Evolutionary conservation across 2,797 vertebrate genomes (phyloP), one percentile per base, ranked within the genome.

Genomic region (Sebastes melanostomus): DNA sequence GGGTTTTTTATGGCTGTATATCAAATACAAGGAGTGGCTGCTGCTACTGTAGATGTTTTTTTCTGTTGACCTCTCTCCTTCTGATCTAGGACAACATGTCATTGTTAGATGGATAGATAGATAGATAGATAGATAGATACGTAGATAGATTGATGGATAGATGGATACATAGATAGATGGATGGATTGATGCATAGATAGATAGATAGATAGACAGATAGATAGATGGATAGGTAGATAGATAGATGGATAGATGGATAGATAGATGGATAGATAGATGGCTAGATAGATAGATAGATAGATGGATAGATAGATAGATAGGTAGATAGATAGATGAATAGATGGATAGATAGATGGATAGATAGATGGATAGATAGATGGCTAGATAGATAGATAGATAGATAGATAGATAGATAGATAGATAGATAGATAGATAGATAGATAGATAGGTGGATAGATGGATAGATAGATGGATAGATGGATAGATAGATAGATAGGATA

Each of bases 161-260:
- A 36, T 36, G 0, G 10, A 36, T 34, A 0, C 10, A 1, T 34
- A 0, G 9, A 11, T 34, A 4, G 3, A 34, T 34, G 0, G 9
- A 34, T 34, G 0, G 9, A 34, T 34, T 0, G 32, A 34, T 36
- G 0, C 10, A 36, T 36, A 0, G 4, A 34, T 34, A 1, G 10
- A 10, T 34, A 0, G 34, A 4, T 34, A 1, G 10, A 34, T 11
- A 0, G 3, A 10, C 10, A 4, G 32, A 10, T 34, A 0, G 9
- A 34, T 34, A 8, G 32, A 34, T 10, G 0, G 3, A 32, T 32
- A 10, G 32, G 10, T 34, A 1, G 32, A 34, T 12, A 1, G 34
- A 36, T 36, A 0, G 34, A 34, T 34, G 0, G 10, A 12, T 34
- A 1, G 10, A 11, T 36, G 2, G 34, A 36, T 36, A 2, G 11